Base-by-base conservation (phyloP, 2,888 invertebrate genomes). In the Polyommatus icarus region DNA sequence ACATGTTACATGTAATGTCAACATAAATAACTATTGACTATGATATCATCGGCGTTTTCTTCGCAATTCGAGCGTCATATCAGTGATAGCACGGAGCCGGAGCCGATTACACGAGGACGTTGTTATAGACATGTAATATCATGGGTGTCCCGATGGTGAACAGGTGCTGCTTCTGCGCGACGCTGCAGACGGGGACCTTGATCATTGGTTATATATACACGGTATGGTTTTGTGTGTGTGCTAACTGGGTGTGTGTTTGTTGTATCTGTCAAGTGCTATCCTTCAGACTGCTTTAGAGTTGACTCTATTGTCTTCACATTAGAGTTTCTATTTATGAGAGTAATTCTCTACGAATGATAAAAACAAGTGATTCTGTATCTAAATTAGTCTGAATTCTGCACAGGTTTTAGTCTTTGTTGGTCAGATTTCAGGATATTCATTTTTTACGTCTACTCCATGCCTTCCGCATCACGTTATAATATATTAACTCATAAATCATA, bases 91-190 rank as follows among this genome's bases (percentile, higher is more conserved):
- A 73, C 24, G 12, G 36, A 18, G 18, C 40, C 24, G 12, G 36
- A 18, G 18, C 40, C 57, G 77, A 73, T 77, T 40, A 73, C 18
- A 73, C 5, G 20, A 40, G 24, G 59, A 71, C 77, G 77, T 71
- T 73, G 20, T 46, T 32, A 15, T 54, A 12, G 57, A 29, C 40
- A 20, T 77, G 71, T 20, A 54, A 20, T 40, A 71, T 15, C 36
- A 93, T 94, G 93, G 86, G 93, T 78, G 91, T 93, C 79, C 93
- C 93, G 1, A 91, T 92, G 85, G 87, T 93, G 80, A 88, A 88
- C 18, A 89, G 82, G 3, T 94, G 93, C 79, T 94, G 93, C 79
- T 91, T 82, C 80, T 90, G 90, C 75, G 89, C 84, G 10, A 88
- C 83, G 77, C 80, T 93, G 76, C 90, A 91, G 24, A 91, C 88